phyloP scores from a whole-genome alignment of 2,797 vertebrate species.

The Myotis myotis region DNA sequence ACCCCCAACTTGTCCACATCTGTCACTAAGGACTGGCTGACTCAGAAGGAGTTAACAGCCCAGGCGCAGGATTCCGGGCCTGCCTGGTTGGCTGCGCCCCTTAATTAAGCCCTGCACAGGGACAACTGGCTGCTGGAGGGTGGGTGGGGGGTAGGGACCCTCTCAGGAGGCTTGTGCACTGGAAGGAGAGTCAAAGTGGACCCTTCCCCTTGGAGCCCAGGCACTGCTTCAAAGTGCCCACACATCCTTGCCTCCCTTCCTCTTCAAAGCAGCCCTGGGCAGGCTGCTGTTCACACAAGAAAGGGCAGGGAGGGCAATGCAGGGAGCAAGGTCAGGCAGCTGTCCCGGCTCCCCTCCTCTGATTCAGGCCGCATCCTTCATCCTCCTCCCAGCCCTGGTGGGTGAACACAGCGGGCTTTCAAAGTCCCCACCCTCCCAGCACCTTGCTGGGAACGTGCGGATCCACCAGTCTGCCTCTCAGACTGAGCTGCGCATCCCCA shows the following conservation, averaged over 20 bases:
- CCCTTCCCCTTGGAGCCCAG: background rate
- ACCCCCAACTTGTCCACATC: background rate
- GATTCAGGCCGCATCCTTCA: background rate
- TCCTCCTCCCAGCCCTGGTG: background rate
- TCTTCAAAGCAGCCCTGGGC: background rate
- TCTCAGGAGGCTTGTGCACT: background rate
- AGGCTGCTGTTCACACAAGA: background rate
- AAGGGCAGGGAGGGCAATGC: background rate
- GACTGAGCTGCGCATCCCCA: background rate
- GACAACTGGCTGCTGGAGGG: background rate
- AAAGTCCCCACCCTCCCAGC: background rate
- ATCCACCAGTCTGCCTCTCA: background rate
- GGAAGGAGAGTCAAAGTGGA: background rate
- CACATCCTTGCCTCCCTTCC: background rate
- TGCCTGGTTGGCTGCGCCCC: background rate
- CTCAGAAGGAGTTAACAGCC: background rate
- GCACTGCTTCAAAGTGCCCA: background rate
- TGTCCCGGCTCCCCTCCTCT: background rate
- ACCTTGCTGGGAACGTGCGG: background rate
- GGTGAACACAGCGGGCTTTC: background rate
- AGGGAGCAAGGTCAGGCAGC: background rate
- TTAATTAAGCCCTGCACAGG: background rate
- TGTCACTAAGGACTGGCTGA: fast-evolving
- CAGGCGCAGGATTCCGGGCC: background rate
- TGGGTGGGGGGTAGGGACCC: background rate